Conservation (phyloP, 2,888 invertebrate genomes). For the Lithophane socia region DNA sequence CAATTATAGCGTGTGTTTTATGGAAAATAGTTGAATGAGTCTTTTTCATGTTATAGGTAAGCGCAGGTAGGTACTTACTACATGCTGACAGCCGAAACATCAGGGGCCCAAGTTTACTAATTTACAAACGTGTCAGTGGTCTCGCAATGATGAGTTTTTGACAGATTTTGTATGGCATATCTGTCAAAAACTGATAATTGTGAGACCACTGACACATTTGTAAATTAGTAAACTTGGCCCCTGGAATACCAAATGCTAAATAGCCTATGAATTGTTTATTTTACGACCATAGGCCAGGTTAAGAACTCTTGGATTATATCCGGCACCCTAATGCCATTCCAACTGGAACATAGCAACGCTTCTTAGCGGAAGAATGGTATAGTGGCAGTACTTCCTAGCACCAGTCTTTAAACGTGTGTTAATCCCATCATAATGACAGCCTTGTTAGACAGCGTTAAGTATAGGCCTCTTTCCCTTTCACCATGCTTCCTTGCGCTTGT, state of each 20-base stretch:
- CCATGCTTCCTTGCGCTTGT: not conserved
- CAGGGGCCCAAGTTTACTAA: no score
- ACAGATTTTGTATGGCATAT: no score
- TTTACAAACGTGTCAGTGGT: no score
- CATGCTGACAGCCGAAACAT: no score
- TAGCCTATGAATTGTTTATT: not conserved
- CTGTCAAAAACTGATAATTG: no score
- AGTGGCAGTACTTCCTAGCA: not conserved
- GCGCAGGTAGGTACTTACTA: not conserved
- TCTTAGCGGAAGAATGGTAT: not conserved
- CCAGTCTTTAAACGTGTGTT: not conserved
- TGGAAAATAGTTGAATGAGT: conserved; percentile 35
- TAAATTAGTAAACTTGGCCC: no score
- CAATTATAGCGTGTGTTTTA: conserved; percentile 50
- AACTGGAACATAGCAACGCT: not conserved
- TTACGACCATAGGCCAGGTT: not conserved
- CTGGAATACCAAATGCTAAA: not conserved
- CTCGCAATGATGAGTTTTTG: no score
- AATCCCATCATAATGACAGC: not conserved
- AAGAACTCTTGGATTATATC: not conserved
- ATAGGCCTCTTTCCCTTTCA: not conserved
- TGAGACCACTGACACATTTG: no score
- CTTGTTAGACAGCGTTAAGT: not conserved
- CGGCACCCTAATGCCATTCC: not conserved
- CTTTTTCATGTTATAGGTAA: conserved; percentile 3